These are phyloP conservation scores for Melitaea cinxia DNA, from an alignment of 1,140 invertebrate genomes.

Conservation along the genomic window DNA sequence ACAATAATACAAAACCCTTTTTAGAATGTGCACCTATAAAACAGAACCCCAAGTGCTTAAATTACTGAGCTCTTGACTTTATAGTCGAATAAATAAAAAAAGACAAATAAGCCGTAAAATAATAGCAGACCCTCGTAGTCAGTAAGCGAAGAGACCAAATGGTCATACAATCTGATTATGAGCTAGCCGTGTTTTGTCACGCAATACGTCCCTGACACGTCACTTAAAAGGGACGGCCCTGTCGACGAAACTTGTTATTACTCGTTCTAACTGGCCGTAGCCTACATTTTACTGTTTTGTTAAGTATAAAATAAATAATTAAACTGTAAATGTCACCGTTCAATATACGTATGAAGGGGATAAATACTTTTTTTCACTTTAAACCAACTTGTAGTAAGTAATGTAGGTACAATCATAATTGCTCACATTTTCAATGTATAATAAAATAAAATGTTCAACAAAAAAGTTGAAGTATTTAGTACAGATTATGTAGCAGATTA, in stretches of 20 bases:
- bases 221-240: slow-evolving; percentile 27
- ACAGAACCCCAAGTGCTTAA: no score
- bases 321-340: slow-evolving; percentile 18
- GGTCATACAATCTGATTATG: slow-evolving; percentile 31
- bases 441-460: no score
- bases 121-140: background rate
- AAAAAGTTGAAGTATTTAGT: no score
- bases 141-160: slow-evolving; percentile 21
- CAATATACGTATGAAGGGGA: background rate
- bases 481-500: no score
- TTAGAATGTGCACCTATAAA: no score
- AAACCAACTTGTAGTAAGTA: no score
- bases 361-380: no score
- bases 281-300: slow-evolving; percentile 33
- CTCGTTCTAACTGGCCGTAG: slow-evolving; percentile 23
- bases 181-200: slow-evolving; percentile 24
- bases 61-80: no score
- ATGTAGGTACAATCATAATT: no score
- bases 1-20: no score
- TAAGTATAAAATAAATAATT: slow-evolving; percentile 30
- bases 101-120: background rate
- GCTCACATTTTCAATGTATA: no score
- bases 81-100: background rate
- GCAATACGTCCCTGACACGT: slow-evolving; percentile 26
- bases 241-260: slow-evolving; percentile 32